Evolutionary conservation across 2,888 invertebrate genomes (phyloP).

Genomic region (Acrobasis consociella): DNA sequence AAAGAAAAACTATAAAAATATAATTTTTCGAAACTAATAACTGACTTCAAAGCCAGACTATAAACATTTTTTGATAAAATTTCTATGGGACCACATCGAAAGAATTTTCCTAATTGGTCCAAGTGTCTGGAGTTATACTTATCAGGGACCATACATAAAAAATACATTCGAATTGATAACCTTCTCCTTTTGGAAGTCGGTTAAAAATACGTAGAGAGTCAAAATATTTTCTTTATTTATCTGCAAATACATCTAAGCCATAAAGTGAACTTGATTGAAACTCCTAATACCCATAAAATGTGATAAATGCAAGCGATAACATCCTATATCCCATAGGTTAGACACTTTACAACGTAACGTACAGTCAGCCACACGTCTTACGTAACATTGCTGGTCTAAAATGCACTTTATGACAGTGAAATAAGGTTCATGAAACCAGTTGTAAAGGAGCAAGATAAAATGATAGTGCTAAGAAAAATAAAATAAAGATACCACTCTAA

Average conservation of each 20-base stretch:
- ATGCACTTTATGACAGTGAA: too few species aligned
- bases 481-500: constrained; percentile 35
- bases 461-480: constrained; percentile 51
- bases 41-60: too few species aligned
- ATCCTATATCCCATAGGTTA: constrained; percentile 38
- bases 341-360: constrained; percentile 22
- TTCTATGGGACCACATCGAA: too few species aligned
- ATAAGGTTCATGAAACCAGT: too few species aligned
- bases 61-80: too few species aligned
- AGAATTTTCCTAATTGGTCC: too few species aligned
- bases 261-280: constrained; percentile 30
- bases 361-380: too few species aligned
- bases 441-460: constrained; percentile 47
- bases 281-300: constrained; percentile 51
- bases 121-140: too few species aligned
- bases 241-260: not conserved
- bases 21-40: too few species aligned
- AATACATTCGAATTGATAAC: not conserved
- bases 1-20: too few species aligned
- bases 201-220: not conserved
- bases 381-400: too few species aligned
- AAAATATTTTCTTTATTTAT: constrained; percentile 7
- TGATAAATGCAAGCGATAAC: constrained; percentile 45
- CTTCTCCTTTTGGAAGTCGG: not conserved
- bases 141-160: too few species aligned